Evolutionary conservation across 2,888 invertebrate species (phyloP), one percentile per base, ranked within the genome.

Genomic region (Microplitis manilae): DNA sequence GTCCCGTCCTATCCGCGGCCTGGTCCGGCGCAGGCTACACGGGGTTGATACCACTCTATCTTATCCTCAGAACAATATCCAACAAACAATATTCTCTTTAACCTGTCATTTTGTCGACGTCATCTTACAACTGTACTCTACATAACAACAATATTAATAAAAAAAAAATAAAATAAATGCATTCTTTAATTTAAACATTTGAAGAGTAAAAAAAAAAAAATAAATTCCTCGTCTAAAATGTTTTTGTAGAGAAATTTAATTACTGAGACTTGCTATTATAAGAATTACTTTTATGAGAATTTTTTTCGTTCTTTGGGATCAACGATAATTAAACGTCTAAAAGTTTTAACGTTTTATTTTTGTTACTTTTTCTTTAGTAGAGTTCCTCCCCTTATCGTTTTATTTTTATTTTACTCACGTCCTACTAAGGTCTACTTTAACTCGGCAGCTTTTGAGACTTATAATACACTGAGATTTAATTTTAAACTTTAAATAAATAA

Each of bases 181-280:
- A 59, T 59, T 59, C n/a, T 59, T 59, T n/a, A 59, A 59, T n/a
- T 59, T 59, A n/a, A 59, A 59, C n/a, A 59, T 59, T 13, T 59
- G 59, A 13, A 61, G 61, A 17, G 17, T 61, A 13, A 61, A 61
- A 61, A 61, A 61, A 61, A 9, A 61, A 61, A 61, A 15, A 61
- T 0, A 9, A 15, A 15, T 61, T 61, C 13, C 17, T 61, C 17
- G 13, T 13, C 76, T 65, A 77, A 76, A 73, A 71, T 76, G 82
- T 83, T 84, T 85, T 85, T 83, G 82, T 83, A 81, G 83, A 81
- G 83, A 87, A 87, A 87, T 87, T 86, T 86, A 86, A 87, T 86
- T 87, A 86, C 59, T 38, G 59, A 4, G 38, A 13, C 13, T 38
- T 71, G 60, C 9, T 71, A 38, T 71, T 71, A 61, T 86, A 85